phyloP scores from a whole-genome alignment of 2,113 vertebrate species.

The Saguinus midas region DNA sequence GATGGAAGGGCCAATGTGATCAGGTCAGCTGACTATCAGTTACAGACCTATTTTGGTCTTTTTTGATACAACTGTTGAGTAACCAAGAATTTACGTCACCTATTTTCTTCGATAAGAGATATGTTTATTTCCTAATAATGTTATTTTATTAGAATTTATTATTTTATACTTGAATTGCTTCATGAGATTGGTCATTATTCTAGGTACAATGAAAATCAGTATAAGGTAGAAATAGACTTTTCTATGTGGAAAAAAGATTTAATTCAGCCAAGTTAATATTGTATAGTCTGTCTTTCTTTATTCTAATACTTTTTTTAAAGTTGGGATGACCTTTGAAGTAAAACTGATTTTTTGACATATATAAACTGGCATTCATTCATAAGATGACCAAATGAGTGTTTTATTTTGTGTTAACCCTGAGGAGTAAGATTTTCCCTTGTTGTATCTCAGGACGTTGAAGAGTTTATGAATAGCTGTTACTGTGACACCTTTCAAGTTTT shows the following conservation, averaged over 20 bases:
- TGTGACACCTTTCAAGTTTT: slow-evolving; percentile 41
- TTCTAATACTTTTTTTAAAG: background rate
- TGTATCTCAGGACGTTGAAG: background rate
- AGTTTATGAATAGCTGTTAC: background rate
- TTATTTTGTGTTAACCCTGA: slow-evolving; percentile 19
- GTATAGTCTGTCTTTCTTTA: background rate
- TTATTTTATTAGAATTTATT: slow-evolving; percentile 26
- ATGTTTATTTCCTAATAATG: background rate
- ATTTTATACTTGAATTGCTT: slow-evolving; percentile 22
- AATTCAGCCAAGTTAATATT: slow-evolving; percentile 1
- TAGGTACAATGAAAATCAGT: slow-evolving; percentile 16
- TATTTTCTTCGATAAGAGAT: slow-evolving; percentile 12
- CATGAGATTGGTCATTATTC: background rate
- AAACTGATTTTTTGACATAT: slow-evolving; percentile 30
- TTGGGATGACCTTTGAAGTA: slow-evolving; percentile 33
- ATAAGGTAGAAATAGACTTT: slow-evolving; percentile 42
- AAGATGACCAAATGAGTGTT: slow-evolving; percentile 21
- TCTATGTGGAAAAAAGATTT: background rate
- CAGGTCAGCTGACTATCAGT: background rate
- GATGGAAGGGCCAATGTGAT: background rate
- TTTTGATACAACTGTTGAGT: background rate
- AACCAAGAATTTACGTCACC: background rate
- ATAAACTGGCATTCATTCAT: background rate
- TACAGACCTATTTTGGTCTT: background rate
- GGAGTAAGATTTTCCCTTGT: background rate